phyloP scores from a whole-genome alignment of 2,113 vertebrate genomes.

The Theristicus caerulescens region DNA sequence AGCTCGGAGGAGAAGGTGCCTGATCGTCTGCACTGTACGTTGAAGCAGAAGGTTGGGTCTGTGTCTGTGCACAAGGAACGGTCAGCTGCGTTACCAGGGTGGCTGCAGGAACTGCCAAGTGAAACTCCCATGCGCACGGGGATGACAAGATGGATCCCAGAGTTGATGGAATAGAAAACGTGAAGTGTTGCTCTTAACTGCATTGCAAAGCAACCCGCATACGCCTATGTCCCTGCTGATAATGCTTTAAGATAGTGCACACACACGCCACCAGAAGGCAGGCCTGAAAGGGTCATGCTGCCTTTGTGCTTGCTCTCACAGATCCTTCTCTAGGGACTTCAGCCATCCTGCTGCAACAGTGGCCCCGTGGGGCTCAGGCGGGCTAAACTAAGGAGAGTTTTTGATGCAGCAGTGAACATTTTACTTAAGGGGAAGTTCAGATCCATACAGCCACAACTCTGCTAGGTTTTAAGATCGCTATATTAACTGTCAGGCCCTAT shows the following conservation, averaged over 20 bases:
- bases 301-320: background rate
- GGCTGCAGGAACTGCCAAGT: background rate
- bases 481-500: background rate
- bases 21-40: fast-evolving
- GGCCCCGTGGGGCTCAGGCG: fast-evolving
- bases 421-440: background rate
- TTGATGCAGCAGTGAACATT: background rate
- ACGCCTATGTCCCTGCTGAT: background rate
- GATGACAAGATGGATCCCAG: background rate
- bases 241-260: background rate
- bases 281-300: background rate
- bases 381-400: background rate
- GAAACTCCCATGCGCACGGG: fast-evolving
- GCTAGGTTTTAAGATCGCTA: background rate
- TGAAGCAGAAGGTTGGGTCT: background rate
- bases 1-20: background rate
- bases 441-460: background rate
- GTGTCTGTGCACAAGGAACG: fast-evolving
- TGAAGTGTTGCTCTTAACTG: background rate
- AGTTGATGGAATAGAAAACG: background rate
- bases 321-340: background rate
- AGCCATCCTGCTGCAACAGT: background rate
- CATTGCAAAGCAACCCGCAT: background rate
- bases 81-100: background rate
- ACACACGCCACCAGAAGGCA: too few species aligned